A percentile compares a stretch with the other conserved stretches of the same genome.
These are phyloP conservation scores for Tachycineta bicolor DNA, from an alignment of 2,113 vertebrate species.

Conservation along the genomic window DNA sequence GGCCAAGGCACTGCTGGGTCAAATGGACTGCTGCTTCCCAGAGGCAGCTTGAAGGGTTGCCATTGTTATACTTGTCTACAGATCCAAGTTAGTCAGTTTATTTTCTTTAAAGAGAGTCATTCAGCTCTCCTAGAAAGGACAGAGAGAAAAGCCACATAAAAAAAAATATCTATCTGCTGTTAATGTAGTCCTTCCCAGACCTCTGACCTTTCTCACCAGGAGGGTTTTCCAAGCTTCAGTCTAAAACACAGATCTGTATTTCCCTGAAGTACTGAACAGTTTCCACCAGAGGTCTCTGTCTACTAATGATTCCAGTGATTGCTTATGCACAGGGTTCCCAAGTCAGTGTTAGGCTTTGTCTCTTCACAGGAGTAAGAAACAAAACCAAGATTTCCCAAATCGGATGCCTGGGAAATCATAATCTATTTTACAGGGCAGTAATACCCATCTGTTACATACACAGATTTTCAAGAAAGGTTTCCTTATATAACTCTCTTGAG, in stretches of 20 bases:
- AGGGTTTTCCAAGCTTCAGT: background rate
- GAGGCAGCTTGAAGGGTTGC: background rate
- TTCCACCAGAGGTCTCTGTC: conserved; percentile 71
- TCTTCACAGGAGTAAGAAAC: background rate
- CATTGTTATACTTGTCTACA: background rate
- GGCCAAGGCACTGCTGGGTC: background rate
- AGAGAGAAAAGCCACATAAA: background rate
- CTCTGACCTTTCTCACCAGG: background rate
- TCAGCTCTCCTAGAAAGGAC: background rate
- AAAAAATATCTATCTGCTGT: background rate
- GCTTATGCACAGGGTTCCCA: background rate
- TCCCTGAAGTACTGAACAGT: conserved; percentile 14
- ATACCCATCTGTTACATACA: background rate
- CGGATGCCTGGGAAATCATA: background rate
- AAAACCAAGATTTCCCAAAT: background rate
- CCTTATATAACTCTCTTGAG: background rate
- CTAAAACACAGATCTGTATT: background rate
- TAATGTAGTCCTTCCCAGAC: background rate
- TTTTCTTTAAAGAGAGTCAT: background rate
- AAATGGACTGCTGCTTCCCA: background rate
- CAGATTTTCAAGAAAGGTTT: background rate
- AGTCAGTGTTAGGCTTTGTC: background rate
- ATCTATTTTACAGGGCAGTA: background rate
- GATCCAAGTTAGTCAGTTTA: background rate
- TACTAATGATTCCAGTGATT: conserved; percentile 20